Percentiles rank a stretch among this genome's conserved stretches.
Evolutionary conservation across 2,113 vertebrate species (phyloP).

Genomic region (Chaenogobius annularis): DNA sequence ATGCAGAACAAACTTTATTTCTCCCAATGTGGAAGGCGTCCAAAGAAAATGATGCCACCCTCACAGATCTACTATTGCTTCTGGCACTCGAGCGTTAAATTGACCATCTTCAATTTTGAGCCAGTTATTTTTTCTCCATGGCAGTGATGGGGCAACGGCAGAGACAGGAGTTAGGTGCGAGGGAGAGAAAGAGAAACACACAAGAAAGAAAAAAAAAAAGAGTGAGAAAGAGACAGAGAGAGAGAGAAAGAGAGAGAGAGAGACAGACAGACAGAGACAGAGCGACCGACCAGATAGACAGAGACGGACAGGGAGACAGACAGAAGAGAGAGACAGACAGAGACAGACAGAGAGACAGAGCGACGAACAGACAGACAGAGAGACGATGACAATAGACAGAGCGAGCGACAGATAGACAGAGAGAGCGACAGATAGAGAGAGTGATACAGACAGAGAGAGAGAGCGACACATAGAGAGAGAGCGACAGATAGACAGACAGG

Average conservation of each 20-base stretch:
- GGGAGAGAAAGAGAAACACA: conserved; percentile 5
- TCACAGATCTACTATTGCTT: conserved; percentile 37
- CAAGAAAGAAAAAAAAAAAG: conserved; percentile 21
- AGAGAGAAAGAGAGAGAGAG: background rate
- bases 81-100: conserved; percentile 59
- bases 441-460: background rate
- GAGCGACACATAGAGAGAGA: conserved; percentile 7
- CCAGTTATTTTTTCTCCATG: conserved; percentile 11
- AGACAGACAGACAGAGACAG: too few species aligned
- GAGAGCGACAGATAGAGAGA: background rate
- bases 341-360: background rate
- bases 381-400: background rate
- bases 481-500: background rate
- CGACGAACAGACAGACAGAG: background rate
- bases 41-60: background rate
- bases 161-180: conserved; percentile 32
- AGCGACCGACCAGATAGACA: too few species aligned
- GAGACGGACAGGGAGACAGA: background rate
- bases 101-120: conserved; percentile 55
- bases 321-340: too few species aligned
- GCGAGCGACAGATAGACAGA: background rate
- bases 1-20: conserved; percentile 29
- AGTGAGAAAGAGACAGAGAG: background rate
- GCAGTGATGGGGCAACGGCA: background rate
- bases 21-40: conserved; percentile 14